Evolutionary conservation across 2,113 vertebrate genomes (phyloP), one percentile per base, ranked within the genome.

Genomic region (Malurus cyaneus): DNA sequence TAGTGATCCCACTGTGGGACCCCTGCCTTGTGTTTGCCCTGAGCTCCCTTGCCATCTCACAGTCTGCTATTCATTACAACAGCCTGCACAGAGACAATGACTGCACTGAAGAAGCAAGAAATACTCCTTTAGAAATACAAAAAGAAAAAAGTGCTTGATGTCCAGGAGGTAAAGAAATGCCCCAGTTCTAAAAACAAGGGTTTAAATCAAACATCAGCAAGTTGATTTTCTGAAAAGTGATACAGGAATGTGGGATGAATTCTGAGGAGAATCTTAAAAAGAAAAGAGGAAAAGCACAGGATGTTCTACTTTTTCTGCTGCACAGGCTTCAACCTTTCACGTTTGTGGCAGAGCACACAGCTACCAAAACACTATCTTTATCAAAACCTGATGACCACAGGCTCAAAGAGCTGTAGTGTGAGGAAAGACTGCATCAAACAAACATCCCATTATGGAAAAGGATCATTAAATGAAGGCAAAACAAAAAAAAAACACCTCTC

Each of bases 41-140:
- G 1, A 34, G 23, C 8, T n/a, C 13, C 41, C 16, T 24, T 16
- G 11, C 7, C 2, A 0, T 50, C 46, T 53, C 50, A 50, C 13
- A 44, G 31, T 21, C 53, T 65, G 59, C 39, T 70, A 21, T 74
- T 89, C 29, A 25, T 24, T 44, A 26, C 0, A 1, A 41, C 25
- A 57, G n/a, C 9, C 46, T 46, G n/a, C 16, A 52, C 3, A 13
- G 21, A 77, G 29, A 64, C 36, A 78, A 42, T 17, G 39, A 70
- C 1, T 5, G 9, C 17, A 59, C 19, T 34, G 19, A 79, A 88
- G 47, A 42, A 62, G 32, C 6, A 76, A 64, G 16, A 91, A 76
- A 60, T 16, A 14, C 28, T 76, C 59, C 44, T 72, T 59, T 50
- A 80, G 13, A 86, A 82, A 49, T 12, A 70, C 6, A 36, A 62